Percentiles rank a stretch among this genome's conserved stretches.
Evolutionary conservation across 2,888 invertebrate species (phyloP).

Genomic region (Thecophora atra): DNA sequence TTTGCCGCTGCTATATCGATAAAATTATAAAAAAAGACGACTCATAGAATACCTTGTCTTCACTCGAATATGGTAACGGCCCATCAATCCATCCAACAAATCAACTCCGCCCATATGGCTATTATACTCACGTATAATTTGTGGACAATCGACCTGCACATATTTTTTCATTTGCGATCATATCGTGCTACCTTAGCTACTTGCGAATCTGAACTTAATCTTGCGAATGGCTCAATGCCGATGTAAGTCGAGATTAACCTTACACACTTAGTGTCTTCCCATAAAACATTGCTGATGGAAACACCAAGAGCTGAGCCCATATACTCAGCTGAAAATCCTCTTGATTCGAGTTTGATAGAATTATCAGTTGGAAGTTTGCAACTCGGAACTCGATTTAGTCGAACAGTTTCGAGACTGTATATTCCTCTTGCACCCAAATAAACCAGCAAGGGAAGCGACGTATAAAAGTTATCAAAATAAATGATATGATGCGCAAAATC

Average conservation of each 20-base stretch:
- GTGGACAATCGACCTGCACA: conserved; percentile 27
- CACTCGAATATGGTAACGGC: conserved; percentile 31
- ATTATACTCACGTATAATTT: conserved; percentile 33
- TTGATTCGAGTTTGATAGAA: conserved; percentile 11
- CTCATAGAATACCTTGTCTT: conserved; percentile 18
- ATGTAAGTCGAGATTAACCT: conserved; percentile 80
- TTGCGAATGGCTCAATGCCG: conserved; percentile 79
- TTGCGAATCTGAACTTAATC: conserved; percentile 76
- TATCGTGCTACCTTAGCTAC: conserved; percentile 25
- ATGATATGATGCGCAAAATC: conserved; percentile 25
- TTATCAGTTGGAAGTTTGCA: conserved; percentile 25
- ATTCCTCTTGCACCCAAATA: conserved; percentile 32
- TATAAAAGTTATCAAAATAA: conserved; percentile 36
- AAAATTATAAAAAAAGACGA: background rate
- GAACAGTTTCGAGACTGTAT: conserved; percentile 33
- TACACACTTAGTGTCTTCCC: conserved; percentile 32
- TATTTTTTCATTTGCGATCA: conserved; percentile 22
- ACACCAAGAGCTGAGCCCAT: conserved; percentile 30
- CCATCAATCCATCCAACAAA: conserved; percentile 36
- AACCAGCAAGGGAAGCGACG: conserved; percentile 30
- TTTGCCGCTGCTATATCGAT: conserved; percentile 34
- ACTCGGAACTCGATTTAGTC: conserved; percentile 29
- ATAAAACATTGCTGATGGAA: conserved; percentile 29
- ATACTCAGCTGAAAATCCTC: conserved; percentile 25
- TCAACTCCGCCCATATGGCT: conserved; percentile 33